These are phyloP conservation scores for Drosophila chauvacae DNA, from an alignment of 1,140 invertebrate genomes.

Conservation along the genomic window DNA sequence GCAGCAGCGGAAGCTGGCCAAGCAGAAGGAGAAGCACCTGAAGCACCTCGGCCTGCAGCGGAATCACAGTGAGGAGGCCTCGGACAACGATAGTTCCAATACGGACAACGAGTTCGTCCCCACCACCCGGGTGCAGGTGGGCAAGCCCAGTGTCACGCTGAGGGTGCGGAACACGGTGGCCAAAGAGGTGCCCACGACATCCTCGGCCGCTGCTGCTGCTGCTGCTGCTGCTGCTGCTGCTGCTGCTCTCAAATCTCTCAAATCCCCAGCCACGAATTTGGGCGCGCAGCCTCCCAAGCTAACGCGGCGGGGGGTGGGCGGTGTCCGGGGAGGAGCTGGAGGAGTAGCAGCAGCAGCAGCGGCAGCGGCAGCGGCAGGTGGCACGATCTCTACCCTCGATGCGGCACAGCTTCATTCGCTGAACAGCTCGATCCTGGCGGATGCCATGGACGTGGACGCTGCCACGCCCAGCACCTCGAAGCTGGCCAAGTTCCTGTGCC, in stretches of 20 bases:
- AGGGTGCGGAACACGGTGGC: slow-evolving; percentile 54
- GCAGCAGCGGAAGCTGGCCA: slow-evolving; percentile 82
- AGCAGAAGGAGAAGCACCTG: slow-evolving; percentile 86
- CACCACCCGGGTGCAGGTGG: slow-evolving; percentile 73
- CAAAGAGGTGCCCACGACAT: slow-evolving; percentile 52
- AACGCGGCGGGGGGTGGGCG: slow-evolving; percentile 42
- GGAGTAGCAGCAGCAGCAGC: background rate
- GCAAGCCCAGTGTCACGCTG: slow-evolving; percentile 77
- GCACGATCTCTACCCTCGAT: slow-evolving; percentile 25
- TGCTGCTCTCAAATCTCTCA: slow-evolving; percentile 2
- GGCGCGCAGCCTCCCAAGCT: slow-evolving; percentile 26
- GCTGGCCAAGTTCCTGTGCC: slow-evolving; percentile 67
- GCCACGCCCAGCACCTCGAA: slow-evolving; percentile 51
- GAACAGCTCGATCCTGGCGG: slow-evolving; percentile 45
- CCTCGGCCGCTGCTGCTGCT: slow-evolving; percentile 13
- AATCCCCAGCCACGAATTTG: background rate
- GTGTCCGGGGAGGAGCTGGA: background rate
- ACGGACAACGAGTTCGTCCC: slow-evolving; percentile 84
- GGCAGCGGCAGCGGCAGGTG: background rate
- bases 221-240: slow-evolving; percentile 19
- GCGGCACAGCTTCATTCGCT: slow-evolving; percentile 47
- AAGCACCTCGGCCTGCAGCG: slow-evolving; percentile 85
- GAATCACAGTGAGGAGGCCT: slow-evolving; percentile 71
- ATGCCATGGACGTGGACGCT: slow-evolving; percentile 38
- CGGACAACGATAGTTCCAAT: slow-evolving; percentile 71